Evolutionary conservation across 2,797 vertebrate genomes (phyloP), one percentile per base, ranked within the genome.

Genomic region (Aplochiton taeniatus): DNA sequence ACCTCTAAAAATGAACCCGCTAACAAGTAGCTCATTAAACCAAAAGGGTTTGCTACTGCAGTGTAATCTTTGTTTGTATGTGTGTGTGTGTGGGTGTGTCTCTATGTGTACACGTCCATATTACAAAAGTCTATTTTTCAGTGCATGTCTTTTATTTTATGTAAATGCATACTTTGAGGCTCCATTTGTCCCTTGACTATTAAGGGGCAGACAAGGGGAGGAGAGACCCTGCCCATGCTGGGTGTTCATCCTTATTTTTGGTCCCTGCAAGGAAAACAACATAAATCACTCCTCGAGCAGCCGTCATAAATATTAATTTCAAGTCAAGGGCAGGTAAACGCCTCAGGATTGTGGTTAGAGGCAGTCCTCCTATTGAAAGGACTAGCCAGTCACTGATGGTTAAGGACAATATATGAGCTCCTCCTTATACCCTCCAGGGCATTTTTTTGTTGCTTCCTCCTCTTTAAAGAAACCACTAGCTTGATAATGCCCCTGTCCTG

Each of bases 281-380:
- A 80, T 80, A 75, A 76, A 78, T 80, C 79, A 82, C 72, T 63
- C 53, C 59, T 55, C 11, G 62, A 65, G 41, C 58, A 59, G 58
- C 43, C 50, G 16, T 59, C 69, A 82, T 78, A 78, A 76, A 85
- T 78, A 79, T 73, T 71, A 68, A 72, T 82, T 77, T 77, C 68
- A 61, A 69, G 70, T 80, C 76, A 75, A 76, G 76, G 66, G 65
- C 75, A 80, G 72, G 68, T 79, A 78, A 84, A 69, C 70, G 66
- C 63, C 64, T 75, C 49, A 65, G 65, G 68, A 79, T 74, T 56
- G 59, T 68, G 45, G 63, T 61, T 31, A 31, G 31, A 31, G 31
- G 31, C 31, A 52, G 47, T n/a, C 10, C 46, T 41, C 64, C 61
- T 61, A 42, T 64, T 62, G 56, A 57, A 65, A 66, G 56, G 56